phyloP scores from a whole-genome alignment of 2,888 invertebrate species.

The Mechanitis messenoides region DNA sequence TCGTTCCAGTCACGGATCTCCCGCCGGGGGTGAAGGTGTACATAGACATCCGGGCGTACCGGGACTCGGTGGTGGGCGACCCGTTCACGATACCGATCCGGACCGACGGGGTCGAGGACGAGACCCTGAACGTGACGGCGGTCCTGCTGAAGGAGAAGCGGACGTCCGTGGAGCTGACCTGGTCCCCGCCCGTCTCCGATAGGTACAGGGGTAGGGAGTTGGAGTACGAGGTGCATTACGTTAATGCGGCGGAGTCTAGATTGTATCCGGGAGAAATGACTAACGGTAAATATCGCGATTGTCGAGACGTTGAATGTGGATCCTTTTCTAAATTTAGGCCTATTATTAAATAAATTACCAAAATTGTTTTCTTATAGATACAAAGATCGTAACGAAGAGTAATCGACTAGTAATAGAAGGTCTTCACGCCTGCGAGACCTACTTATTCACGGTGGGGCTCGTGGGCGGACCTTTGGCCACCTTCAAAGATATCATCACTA shows the following conservation, averaged over 20 bases:
- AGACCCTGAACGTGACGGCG: conserved; percentile 68
- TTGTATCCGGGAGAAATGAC: conserved; percentile 62
- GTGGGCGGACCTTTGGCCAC: conserved; percentile 80
- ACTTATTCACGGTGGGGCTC: conserved; percentile 82
- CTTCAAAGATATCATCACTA: conserved; percentile 75
- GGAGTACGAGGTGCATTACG: conserved; percentile 85
- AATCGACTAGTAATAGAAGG: conserved; percentile 75
- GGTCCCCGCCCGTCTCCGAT: conserved; percentile 78
- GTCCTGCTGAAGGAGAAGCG: conserved; percentile 72
- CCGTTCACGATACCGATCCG: conserved; percentile 61
- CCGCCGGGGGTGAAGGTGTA: conserved; percentile 68
- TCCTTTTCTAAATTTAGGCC: not conserved
- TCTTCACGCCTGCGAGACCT: conserved; percentile 84
- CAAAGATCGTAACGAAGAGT: conserved; percentile 52
- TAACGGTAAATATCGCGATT: conserved; percentile 59
- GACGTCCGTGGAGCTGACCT: conserved; percentile 79
- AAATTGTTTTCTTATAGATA: conserved; percentile 38
- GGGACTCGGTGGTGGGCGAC: conserved; percentile 75
- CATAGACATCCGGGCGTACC: conserved; percentile 80
- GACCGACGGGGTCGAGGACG: conserved; percentile 72
- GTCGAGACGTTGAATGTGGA: conserved; percentile 34
- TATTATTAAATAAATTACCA: not conserved
- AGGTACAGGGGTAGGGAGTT: conserved; percentile 61
- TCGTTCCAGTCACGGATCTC: conserved; percentile 67
- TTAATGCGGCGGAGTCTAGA: conserved; percentile 53